Evolutionary conservation across 2,113 vertebrate genomes (phyloP).

Genomic region (Odocoileus virginianus): DNA sequence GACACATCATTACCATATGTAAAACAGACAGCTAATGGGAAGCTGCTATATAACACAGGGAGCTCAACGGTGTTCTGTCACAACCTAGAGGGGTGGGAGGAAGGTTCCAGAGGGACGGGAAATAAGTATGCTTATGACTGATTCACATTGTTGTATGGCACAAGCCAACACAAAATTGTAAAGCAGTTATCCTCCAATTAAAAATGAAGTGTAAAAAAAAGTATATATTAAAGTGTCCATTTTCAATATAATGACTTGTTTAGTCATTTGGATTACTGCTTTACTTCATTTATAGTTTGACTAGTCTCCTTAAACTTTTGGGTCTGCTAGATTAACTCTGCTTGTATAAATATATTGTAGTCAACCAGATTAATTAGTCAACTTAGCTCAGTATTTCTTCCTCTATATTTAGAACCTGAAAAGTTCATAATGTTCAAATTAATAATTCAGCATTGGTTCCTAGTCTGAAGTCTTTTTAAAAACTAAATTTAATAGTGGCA

Average conservation of each 20-base stretch:
- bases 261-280: conserved; percentile 67
- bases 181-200: not conserved
- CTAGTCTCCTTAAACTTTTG: conserved; percentile 47
- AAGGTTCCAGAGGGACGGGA: not conserved
- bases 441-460: conserved; percentile 75
- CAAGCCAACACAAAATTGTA: not conserved
- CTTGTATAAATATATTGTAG: conserved; percentile 74
- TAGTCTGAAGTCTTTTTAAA: conserved; percentile 59
- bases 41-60: not conserved
- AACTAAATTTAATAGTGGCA: conserved; percentile 61
- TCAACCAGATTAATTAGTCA: conserved; percentile 75
- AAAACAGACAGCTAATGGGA: not conserved
- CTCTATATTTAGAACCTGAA: conserved; percentile 69
- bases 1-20: not conserved
- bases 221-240: conserved; percentile 1
- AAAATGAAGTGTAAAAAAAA: not conserved
- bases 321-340: conserved; percentile 53
- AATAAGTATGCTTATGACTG: not conserved
- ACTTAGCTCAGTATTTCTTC: conserved; percentile 70
- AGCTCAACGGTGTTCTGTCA: not conserved
- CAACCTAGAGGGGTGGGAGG: not conserved
- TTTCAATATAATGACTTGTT: conserved; percentile 71
- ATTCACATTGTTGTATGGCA: not conserved
- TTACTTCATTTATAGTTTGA: conserved; percentile 67
- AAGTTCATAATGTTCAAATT: conserved; percentile 80